phyloP scores from a whole-genome alignment of 2,113 vertebrate species.

The Columbina picui region DNA sequence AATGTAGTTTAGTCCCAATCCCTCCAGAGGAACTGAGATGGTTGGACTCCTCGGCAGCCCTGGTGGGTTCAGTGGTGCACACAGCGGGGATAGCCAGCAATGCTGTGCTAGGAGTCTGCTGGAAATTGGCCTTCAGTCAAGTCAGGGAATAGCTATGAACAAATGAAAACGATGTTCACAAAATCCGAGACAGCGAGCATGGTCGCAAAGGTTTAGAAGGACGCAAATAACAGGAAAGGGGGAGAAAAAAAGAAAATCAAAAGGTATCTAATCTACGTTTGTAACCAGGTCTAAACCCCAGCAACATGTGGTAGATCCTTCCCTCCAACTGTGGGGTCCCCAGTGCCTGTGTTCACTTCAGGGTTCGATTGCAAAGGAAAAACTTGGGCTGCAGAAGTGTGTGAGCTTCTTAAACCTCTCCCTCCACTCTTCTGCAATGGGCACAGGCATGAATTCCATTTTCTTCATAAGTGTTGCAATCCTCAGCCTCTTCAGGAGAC shows the following conservation, averaged over 20 bases:
- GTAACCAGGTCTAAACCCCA: not conserved
- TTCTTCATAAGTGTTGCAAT: not conserved
- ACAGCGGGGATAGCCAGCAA: rapidly evolving
- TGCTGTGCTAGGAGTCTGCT: not conserved
- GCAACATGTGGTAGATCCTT: not conserved
- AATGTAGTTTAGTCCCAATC: not conserved
- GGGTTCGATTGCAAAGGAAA: not conserved
- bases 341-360: rapidly evolving
- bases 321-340: not conserved
- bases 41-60: not conserved
- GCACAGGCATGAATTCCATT: rapidly evolving
- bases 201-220: not conserved
- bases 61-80: not conserved
- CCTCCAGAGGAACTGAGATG: not conserved
- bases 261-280: not conserved
- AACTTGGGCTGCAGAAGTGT: not conserved
- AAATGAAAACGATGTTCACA: not conserved
- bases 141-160: not conserved
- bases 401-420: not conserved
- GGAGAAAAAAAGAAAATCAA: not conserved
- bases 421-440: not conserved
- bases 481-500: not conserved
- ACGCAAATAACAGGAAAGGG: not conserved
- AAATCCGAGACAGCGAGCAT: not conserved
- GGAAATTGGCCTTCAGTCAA: not conserved